Percentiles rank a stretch among this genome's conserved stretches.
Conservation (phyloP, 1,140 invertebrate species). For the Leguminivora glycinivorella region DNA sequence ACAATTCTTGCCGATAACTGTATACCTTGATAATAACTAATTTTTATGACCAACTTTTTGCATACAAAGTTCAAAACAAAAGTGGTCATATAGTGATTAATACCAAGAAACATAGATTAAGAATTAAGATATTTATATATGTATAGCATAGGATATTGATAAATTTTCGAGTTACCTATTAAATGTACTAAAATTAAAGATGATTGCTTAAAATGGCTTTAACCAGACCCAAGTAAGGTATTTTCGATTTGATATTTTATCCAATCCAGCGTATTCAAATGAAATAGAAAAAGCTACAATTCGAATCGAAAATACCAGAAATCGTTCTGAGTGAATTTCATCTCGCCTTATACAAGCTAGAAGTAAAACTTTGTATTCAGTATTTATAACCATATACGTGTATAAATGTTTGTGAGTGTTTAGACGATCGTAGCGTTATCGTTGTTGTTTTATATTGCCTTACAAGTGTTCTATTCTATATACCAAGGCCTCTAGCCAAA, state of each 20-base stretch:
- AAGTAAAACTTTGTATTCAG: conserved; percentile 1
- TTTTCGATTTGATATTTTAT: background rate
- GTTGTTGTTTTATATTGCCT: conserved; percentile 16
- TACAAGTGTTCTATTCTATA: background rate
- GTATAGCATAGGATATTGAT: background rate
- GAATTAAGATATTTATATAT: no score
- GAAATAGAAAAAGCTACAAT: background rate
- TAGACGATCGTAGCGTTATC: conserved; percentile 15
- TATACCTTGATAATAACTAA: background rate
- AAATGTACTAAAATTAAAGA: background rate
- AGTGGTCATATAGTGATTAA: background rate
- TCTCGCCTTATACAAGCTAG: background rate
- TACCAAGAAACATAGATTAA: background rate
- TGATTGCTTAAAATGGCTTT: background rate
- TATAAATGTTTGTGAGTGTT: conserved; percentile 1
- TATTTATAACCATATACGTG: conserved; percentile 10
- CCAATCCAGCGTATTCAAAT: background rate
- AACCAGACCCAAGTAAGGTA: background rate
- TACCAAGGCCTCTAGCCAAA: no score
- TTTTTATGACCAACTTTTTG: background rate
- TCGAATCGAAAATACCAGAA: background rate
- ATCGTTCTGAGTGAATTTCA: background rate
- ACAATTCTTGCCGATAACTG: background rate
- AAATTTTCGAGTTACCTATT: background rate
- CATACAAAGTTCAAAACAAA: background rate